Evolutionary conservation across 2,113 vertebrate species (phyloP), one percentile per base, ranked within the genome.

Genomic region (Cololabis saira): DNA sequence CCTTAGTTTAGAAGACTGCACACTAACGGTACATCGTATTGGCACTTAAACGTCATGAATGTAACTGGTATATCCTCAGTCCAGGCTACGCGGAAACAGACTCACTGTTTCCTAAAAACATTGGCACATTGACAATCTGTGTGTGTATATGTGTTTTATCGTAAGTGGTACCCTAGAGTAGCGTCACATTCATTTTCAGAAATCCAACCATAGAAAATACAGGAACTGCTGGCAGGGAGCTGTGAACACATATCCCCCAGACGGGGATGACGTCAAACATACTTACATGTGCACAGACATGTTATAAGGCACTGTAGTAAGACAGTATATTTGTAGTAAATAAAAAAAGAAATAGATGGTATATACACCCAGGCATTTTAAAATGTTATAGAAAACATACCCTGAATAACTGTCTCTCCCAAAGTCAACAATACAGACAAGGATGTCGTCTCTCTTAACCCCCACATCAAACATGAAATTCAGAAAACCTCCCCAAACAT

Each of bases 341-440:
- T 81, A 85, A 76, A 63, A n/a, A 45, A 54, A 40, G 68, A 61
- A 61, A 60, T 24, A 59, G 85, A 78, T 86, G 86, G 66, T 76
- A 82, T 79, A 71, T 80, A 86, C 82, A 91, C 80, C 76, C 22
- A 77, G 79, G 78, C 68, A 83, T 82, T 84, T 78, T 67, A 80
- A 84, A 72, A 86, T 83, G 83, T 89, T 91, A 89, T 71, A 87
- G 64, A 87, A 83, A 81, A 88, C 70, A 90, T 87, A 89, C 82
- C 90, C 88, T 91, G 88, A 90, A 91, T 85, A 64, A 87, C 54
- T 78, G 72, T 81, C 80, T 80, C 74, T 74, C 85, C 83, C 60
- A 76, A 80, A 80, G 81, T 74, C 80, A 89, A 84, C 84, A 87
- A 89, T 73, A 86, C 86, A 85, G 84, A 89, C 86, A 76, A 60